Conservation (phyloP, 2,113 vertebrate species). For the Grammomys dolichurus region DNA sequence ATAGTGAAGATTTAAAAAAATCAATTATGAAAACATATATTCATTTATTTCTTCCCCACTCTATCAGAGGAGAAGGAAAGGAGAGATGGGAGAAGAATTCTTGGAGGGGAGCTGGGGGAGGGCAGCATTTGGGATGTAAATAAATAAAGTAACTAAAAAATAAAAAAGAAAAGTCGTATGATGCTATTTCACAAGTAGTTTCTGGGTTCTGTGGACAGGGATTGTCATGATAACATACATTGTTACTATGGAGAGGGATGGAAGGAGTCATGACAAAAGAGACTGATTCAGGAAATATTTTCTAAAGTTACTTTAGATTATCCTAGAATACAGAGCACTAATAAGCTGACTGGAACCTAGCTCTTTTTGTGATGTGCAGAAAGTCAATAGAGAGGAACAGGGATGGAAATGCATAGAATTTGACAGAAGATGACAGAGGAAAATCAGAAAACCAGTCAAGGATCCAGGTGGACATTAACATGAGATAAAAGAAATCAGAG, state of each 20-base stretch:
- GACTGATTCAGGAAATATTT: background rate
- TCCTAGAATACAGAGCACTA: background rate
- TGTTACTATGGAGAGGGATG: background rate
- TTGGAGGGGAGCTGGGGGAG: too few relatives aligned
- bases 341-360: background rate
- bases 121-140: too few relatives aligned
- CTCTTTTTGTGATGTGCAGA: background rate
- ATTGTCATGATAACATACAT: background rate
- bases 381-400: background rate
- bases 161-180: background rate
- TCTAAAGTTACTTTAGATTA: background rate
- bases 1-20: background rate
- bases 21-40: slow-evolving; percentile 5
- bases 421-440: background rate
- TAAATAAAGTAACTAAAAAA: too few relatives aligned
- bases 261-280: background rate
- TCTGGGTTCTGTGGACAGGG: background rate
- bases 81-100: too few relatives aligned
- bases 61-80: too few relatives aligned
- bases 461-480: background rate
- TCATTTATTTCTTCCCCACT: background rate
- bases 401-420: background rate
- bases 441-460: background rate
- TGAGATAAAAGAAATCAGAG: slow-evolving; percentile 1
- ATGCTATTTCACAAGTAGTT: background rate